These are phyloP conservation scores for Neopipo cinnamomea DNA, from an alignment of 2,113 vertebrate species.

Conservation along the genomic window DNA sequence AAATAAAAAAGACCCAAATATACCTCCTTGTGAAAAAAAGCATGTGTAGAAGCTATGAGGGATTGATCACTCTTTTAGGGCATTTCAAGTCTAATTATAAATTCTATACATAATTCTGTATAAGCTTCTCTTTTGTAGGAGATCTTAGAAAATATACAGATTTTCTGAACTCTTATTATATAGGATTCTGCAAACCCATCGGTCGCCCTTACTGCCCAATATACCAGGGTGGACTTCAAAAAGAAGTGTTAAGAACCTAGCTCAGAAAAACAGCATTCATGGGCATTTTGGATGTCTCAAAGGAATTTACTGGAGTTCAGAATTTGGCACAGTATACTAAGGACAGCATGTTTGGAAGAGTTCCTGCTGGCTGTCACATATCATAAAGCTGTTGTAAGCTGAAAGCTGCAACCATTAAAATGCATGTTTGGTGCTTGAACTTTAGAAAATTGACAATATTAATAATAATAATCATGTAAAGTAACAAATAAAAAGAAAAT, in stretches of 20 bases:
- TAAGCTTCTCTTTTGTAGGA: not conserved
- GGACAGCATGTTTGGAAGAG: not conserved
- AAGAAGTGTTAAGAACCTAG: not conserved
- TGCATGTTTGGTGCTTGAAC: not conserved
- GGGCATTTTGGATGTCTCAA: not conserved
- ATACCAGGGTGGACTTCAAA: not conserved
- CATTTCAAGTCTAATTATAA: not conserved
- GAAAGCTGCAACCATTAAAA: not conserved
- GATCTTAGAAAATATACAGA: not conserved
- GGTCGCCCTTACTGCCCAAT: not conserved
- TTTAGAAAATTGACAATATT: not conserved
- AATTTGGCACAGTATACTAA: not conserved
- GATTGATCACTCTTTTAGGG: not conserved
- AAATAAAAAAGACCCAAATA: not conserved
- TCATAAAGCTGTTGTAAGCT: not conserved
- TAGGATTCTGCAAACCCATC: not conserved
- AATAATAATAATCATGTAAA: not conserved
- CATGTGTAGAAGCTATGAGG: not conserved
- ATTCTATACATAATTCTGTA: not conserved
- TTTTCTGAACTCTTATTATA: not conserved
- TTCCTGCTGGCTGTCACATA: not conserved
- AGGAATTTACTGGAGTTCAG: not conserved
- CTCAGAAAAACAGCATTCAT: not conserved
- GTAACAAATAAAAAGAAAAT: not conserved
- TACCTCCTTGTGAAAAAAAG: not conserved